phyloP scores from a whole-genome alignment of 2,797 vertebrate species.

The Cephalopachus bancanus region DNA sequence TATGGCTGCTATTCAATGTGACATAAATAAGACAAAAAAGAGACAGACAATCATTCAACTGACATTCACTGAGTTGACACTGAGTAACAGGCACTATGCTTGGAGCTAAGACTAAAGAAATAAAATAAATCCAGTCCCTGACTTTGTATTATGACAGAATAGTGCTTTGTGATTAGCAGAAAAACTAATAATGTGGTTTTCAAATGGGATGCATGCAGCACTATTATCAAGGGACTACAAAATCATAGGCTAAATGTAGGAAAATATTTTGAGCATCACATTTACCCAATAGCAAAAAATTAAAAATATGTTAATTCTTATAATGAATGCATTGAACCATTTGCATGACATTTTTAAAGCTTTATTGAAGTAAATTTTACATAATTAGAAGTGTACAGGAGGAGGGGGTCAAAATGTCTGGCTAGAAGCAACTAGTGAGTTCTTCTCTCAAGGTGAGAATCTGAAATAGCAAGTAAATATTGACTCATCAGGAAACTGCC shows the following conservation, averaged over 20 bases:
- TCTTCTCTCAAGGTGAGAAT: too few relatives aligned
- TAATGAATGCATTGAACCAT: neutral
- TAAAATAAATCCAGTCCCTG: neutral
- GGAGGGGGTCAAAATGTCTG: too few relatives aligned
- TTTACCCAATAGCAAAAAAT: neutral
- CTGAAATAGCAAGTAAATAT: too few relatives aligned
- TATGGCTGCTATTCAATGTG: neutral
- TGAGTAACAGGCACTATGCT: neutral
- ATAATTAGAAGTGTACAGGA: neutral
- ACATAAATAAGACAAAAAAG: neutral
- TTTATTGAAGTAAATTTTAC: neutral
- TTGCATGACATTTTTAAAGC: neutral
- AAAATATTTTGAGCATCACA: neutral
- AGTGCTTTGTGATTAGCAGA: neutral
- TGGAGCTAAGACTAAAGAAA: neutral
- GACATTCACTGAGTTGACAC: neutral
- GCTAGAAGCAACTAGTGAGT: too few relatives aligned
- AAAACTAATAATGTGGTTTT: neutral
- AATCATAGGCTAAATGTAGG: neutral
- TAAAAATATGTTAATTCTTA: conserved; percentile 37
- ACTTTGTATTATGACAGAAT: neutral
- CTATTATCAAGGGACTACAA: neutral
- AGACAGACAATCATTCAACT: neutral
- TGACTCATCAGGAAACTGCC: too few relatives aligned
- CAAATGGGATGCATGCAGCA: neutral